A percentile compares a stretch with the other conserved stretches of the same genome.
Evolutionary conservation across 92 coral and sea anemone species (phyloP).

Genomic region (Paragorgia papillata): DNA sequence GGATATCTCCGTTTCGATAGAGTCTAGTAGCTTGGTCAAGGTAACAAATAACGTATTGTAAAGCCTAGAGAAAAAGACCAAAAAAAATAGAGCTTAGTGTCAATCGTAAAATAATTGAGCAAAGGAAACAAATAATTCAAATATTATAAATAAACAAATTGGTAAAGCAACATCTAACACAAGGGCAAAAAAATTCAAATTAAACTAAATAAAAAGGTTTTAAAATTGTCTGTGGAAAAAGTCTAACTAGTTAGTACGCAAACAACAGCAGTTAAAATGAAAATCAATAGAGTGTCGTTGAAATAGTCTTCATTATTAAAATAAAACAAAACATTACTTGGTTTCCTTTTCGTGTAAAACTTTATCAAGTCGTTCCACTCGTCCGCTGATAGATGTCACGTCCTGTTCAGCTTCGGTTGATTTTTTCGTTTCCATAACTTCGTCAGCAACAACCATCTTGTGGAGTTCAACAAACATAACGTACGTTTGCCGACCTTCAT

Average conservation of each 20-base stretch:
- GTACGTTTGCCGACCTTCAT: conserved; percentile 28
- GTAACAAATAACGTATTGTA: conserved; percentile 20
- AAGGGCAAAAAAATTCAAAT: too few relatives aligned
- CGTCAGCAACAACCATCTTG: conserved; percentile 20
- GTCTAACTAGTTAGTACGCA: too few relatives aligned
- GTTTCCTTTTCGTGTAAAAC: conserved; percentile 42
- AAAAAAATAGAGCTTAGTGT: not conserved
- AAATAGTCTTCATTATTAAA: too few relatives aligned
- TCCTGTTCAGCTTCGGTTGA: conserved; percentile 15
- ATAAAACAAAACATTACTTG: conserved; percentile 17
- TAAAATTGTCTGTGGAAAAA: too few relatives aligned
- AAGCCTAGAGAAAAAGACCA: conserved; percentile 7
- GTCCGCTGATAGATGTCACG: conserved; percentile 15
- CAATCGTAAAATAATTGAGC: not conserved
- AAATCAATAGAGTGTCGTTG: too few relatives aligned
- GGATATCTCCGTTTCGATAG: conserved; percentile 14
- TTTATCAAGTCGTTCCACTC: conserved; percentile 39
- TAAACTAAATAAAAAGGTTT: too few relatives aligned
- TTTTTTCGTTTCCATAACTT: conserved; percentile 20
- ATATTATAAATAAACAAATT: too few relatives aligned
- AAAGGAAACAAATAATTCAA: too few relatives aligned
- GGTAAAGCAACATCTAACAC: too few relatives aligned
- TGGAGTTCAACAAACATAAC: conserved; percentile 28
- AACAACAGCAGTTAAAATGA: too few relatives aligned
- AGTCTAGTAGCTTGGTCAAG: conserved; percentile 19